Evolutionary conservation across 2,888 invertebrate species (phyloP).

Genomic region (Resseliella maxima): DNA sequence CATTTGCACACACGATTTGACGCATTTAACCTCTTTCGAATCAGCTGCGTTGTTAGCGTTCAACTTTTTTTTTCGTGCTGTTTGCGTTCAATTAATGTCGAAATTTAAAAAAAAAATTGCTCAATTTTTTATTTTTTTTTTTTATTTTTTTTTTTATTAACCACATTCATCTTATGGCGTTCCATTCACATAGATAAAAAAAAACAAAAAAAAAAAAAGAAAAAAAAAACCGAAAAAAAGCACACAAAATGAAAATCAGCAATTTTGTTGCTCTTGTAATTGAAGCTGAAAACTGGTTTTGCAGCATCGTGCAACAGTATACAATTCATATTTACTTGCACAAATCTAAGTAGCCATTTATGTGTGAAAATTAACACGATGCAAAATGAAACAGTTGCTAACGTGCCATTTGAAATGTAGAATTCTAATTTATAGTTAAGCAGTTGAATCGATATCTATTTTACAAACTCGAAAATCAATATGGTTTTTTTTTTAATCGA

Average conservation of each 20-base stretch:
- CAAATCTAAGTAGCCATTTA: neutral
- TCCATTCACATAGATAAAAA: neutral
- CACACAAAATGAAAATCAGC: no score
- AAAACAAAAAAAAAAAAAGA: no score
- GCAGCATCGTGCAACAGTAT: neutral
- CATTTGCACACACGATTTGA: neutral
- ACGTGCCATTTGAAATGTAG: neutral
- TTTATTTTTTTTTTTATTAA: no score
- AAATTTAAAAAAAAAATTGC: conserved; percentile 11
- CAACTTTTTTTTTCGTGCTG: no score
- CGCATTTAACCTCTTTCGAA: neutral
- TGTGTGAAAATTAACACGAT: neutral
- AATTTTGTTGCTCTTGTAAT: neutral
- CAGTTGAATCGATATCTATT: neutral
- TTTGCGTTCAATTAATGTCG: neutral
- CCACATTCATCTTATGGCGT: neutral
- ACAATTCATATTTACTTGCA: neutral
- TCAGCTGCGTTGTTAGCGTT: neutral
- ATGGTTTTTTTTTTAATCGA: no score
- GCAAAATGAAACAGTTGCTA: neutral
- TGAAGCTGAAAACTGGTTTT: neutral
- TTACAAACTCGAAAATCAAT: neutral
- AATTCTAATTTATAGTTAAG: neutral
- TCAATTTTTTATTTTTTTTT: no score
- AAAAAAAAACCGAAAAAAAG: neutral